Evolutionary conservation across 2,888 invertebrate species (phyloP).

Genomic region (Parnassius mnemosyne): DNA sequence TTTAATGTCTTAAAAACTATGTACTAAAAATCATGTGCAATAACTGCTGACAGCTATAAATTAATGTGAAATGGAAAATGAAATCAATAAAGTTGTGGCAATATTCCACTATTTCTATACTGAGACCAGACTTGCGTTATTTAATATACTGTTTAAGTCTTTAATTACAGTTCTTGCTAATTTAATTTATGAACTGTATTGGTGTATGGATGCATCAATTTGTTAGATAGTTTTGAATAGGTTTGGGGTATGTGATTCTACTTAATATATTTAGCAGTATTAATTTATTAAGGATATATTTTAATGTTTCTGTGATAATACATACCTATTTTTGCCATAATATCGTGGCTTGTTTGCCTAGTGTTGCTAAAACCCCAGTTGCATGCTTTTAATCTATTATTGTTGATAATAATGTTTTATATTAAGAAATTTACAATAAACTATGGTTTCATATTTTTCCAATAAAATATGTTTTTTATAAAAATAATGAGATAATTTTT

Average conservation of each 20-base stretch:
- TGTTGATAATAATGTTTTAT: slow-evolving; percentile 4
- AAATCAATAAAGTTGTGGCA: not conserved
- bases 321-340: slow-evolving; percentile 32
- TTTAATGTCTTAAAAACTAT: not conserved
- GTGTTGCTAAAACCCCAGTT: slow-evolving; percentile 30
- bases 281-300: slow-evolving; percentile 25
- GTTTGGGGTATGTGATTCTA: slow-evolving; percentile 28
- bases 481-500: not conserved
- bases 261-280: slow-evolving; percentile 31
- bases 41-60: not conserved
- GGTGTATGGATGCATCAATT: slow-evolving; percentile 11
- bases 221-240: slow-evolving; percentile 11
- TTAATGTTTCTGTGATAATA: slow-evolving; percentile 41
- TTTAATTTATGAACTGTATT: slow-evolving; percentile 6
- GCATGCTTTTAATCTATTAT: slow-evolving; percentile 24
- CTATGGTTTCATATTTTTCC: not conserved
- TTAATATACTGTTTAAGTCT: slow-evolving; percentile 1
- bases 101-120: not conserved
- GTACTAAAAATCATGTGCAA: not conserved
- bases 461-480: not conserved
- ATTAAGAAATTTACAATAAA: not conserved
- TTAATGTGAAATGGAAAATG: not conserved
- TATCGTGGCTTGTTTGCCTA: slow-evolving; percentile 23
- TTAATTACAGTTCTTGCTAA: slow-evolving; percentile 12
- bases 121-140: not conserved